Evolutionary conservation across 2,888 invertebrate species (phyloP).

Genomic region (Eupithecia abbreviata): DNA sequence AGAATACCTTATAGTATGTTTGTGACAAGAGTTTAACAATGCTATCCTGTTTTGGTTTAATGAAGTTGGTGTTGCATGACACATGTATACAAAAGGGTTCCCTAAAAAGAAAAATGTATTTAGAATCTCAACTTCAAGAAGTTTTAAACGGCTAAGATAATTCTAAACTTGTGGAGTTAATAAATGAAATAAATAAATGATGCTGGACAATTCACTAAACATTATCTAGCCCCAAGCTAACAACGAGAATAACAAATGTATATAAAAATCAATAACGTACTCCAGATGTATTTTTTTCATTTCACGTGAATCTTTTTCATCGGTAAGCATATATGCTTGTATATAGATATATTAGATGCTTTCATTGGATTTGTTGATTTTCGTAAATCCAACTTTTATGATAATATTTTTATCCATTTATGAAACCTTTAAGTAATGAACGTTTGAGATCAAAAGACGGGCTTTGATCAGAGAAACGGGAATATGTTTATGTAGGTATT

Average conservation of each 20-base stretch:
- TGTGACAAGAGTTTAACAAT: neutral
- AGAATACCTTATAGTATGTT: neutral
- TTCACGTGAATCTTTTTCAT: conserved; percentile 26
- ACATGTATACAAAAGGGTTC: neutral
- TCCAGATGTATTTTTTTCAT: neutral
- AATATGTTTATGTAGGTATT: conserved; percentile 44
- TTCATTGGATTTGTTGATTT: conserved; percentile 36
- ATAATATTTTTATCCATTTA: conserved; percentile 40
- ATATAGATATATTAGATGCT: neutral
- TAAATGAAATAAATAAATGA: neutral
- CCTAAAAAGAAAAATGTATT: neutral
- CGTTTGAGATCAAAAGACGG: conserved; percentile 56
- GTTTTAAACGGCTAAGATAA: neutral
- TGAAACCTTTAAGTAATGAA: conserved; percentile 56
- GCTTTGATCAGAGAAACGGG: conserved; percentile 54
- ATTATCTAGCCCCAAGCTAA: too few species aligned
- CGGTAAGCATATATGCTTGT: conserved; percentile 32
- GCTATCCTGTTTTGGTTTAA: neutral
- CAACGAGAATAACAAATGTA: neutral
- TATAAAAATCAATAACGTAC: neutral
- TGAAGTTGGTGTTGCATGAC: neutral
- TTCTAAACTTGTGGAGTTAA: neutral
- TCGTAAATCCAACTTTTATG: conserved; percentile 42
- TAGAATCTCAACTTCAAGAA: neutral
- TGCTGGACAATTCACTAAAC: too few species aligned